Conservation (phyloP, 2,888 invertebrate species). For the Pseudolycoriella hygida region DNA sequence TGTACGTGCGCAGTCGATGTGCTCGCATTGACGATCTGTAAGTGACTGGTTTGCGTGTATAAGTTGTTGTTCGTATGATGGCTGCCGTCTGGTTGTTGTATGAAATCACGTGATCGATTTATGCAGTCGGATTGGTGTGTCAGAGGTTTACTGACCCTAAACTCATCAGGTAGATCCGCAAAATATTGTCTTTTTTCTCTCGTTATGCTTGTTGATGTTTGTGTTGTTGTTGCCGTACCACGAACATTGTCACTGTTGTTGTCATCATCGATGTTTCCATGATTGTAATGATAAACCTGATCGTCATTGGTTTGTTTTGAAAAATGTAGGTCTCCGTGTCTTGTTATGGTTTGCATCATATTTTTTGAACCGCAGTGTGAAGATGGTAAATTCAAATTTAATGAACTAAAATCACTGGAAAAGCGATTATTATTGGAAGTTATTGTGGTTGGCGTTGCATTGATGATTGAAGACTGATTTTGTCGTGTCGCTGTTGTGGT, state of each 20-base stretch:
- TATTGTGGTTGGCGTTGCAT: too few relatives aligned
- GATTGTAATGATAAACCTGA: slow-evolving; percentile 5
- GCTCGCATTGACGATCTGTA: slow-evolving; percentile 5
- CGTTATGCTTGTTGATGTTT: slow-evolving; percentile 1
- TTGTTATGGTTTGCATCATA: slow-evolving; percentile 7
- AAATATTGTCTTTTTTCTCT: slow-evolving; percentile 1
- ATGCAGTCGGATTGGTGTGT: slow-evolving; percentile 6
- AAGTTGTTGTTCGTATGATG: not conserved
- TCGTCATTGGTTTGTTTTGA: slow-evolving; percentile 3
- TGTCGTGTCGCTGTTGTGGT: not conserved
- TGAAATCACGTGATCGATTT: slow-evolving; percentile 1
- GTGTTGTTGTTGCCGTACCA: slow-evolving; percentile 4
- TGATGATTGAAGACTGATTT: not conserved
- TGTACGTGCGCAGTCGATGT: slow-evolving; percentile 2
- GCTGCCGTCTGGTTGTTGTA: not conserved
- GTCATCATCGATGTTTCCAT: slow-evolving; percentile 5
- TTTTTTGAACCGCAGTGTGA: not conserved
- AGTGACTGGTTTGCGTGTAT: slow-evolving; percentile 3
- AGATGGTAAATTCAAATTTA: not conserved
- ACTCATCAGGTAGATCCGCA: slow-evolving; percentile 10
- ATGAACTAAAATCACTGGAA: slow-evolving; percentile 5
- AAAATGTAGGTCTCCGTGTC: slow-evolving; percentile 10
- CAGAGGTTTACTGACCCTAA: slow-evolving; percentile 12
- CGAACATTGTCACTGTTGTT: not conserved
- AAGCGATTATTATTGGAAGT: slow-evolving; percentile 3